Base-by-base conservation (phyloP, 2,888 invertebrate genomes). In the Diplazon laetatorius region DNA sequence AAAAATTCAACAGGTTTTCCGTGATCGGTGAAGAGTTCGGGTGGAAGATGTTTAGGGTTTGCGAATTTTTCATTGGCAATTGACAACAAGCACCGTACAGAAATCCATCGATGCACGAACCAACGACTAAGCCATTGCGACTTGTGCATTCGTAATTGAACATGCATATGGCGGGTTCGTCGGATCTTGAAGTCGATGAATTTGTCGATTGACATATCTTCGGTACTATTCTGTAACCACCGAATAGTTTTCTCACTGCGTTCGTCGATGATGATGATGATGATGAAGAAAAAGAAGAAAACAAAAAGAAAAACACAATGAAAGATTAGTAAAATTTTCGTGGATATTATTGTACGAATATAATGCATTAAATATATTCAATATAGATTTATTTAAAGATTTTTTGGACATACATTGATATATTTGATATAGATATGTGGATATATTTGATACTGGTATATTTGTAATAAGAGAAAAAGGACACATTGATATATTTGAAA, bases 31-130 rank as follows among this genome's bases (percentile, higher is more conserved):
- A 85, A 37, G 85, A 85, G 22, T 86, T 75, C 1, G 87, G 73
- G 77, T 90, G 92, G 85, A 89, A 86, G 25, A 72, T 50, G 9
- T 12, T n/a, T 9, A n/a, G 0, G 42, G 1, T 37, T 70, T 81
- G 35, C 10, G 71, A 57, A 52, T 92, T 91, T 20, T 91, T 93
- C 87, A 91, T 91, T 82, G 94, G 94, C 25, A 97, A 92, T 86
- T 96, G 95, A 87, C 97, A 98, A 90, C 97, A 98, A 0, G 97
- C 96, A 1, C 97, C 97, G 86, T 97, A 97, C n/a, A 97, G 93
- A 89, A 97, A 97, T 0, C 97, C 97, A 86, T 97, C 97, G 95
- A 97, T 96, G 87, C 97, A 98, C 0, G 97, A 95, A 0, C 97
- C 97, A 0, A 97, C 96, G 82, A 97, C 95, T 88, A 95, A 94